Percentiles rank a stretch among this genome's conserved stretches.
Evolutionary conservation across 1,140 invertebrate species (phyloP).

Genomic region (Rhopalosiphum padi): DNA sequence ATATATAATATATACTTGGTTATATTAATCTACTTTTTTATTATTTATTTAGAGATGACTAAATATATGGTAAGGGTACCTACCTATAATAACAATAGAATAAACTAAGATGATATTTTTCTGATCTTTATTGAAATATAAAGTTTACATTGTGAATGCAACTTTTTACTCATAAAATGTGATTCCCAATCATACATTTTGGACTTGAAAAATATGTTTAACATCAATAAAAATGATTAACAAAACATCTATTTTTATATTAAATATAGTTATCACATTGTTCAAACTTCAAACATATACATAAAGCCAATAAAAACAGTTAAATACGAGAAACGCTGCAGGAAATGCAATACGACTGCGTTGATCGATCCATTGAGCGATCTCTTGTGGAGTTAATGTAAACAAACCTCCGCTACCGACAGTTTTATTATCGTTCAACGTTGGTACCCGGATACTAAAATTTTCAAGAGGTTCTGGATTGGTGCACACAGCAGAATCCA

Average conservation of each 20-base stretch:
- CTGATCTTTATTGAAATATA: no score
- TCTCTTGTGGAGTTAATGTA: slow-evolving; percentile 85
- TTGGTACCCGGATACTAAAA: slow-evolving; percentile 39
- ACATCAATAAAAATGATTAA: neutral
- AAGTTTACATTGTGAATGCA: neutral
- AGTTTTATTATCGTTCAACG: slow-evolving; percentile 5
- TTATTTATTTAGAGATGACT: no score
- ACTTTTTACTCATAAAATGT: neutral
- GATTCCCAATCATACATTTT: neutral
- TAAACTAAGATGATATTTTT: no score
- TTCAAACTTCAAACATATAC: slow-evolving; percentile 69
- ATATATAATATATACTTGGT: no score
- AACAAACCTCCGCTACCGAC: slow-evolving; percentile 69
- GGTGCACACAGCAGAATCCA: neutral
- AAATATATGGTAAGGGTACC: no score
- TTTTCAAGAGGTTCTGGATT: slow-evolving; percentile 44
- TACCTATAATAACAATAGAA: no score
- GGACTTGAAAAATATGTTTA: neutral
- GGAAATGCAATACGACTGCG: slow-evolving; percentile 81
- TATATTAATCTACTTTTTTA: no score
- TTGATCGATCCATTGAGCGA: slow-evolving; percentile 85
- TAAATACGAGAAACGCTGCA: slow-evolving; percentile 79
- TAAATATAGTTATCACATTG: neutral
- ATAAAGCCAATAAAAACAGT: slow-evolving; percentile 85
- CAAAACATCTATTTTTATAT: neutral